phyloP scores from a whole-genome alignment of 1,140 invertebrate species.

The Drosophila repletoides region DNA sequence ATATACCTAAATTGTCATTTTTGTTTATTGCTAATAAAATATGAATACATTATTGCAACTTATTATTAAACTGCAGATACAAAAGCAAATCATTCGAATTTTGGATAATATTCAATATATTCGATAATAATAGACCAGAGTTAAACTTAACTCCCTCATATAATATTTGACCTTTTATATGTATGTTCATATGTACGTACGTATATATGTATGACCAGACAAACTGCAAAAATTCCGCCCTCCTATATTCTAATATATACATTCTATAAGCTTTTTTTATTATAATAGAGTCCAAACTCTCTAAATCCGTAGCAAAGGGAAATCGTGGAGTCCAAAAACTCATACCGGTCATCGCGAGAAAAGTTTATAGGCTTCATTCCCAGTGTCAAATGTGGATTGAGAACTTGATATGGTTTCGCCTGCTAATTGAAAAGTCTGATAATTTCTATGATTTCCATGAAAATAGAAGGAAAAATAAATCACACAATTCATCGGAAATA shows the following conservation, averaged over 20 bases:
- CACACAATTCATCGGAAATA: conserved; percentile 54
- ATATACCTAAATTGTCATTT: no score
- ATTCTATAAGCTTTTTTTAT: conserved; percentile 3
- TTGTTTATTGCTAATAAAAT: no score
- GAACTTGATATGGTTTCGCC: conserved; percentile 56
- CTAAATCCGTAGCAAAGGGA: background rate
- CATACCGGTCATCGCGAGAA: background rate
- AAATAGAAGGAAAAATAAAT: conserved; percentile 1
- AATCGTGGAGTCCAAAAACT: background rate
- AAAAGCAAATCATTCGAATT: background rate
- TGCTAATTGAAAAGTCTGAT: conserved; percentile 46
- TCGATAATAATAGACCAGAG: background rate
- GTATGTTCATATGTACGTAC: background rate
- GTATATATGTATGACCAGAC: background rate
- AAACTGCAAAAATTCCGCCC: no score
- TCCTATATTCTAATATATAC: conserved; percentile 8
- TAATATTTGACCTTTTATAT: conserved; percentile 49
- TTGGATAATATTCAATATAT: background rate
- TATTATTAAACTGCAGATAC: no score
- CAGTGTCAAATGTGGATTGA: background rate
- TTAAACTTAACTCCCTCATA: conserved; percentile 5
- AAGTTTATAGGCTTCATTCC: conserved; percentile 52
- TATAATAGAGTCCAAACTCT: conserved; percentile 26
- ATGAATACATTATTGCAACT: no score
- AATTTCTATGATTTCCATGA: conserved; percentile 60